These are phyloP conservation scores for Enteromius radiatus DNA, from an alignment of 2,797 vertebrate genomes.

Conservation along the genomic window DNA sequence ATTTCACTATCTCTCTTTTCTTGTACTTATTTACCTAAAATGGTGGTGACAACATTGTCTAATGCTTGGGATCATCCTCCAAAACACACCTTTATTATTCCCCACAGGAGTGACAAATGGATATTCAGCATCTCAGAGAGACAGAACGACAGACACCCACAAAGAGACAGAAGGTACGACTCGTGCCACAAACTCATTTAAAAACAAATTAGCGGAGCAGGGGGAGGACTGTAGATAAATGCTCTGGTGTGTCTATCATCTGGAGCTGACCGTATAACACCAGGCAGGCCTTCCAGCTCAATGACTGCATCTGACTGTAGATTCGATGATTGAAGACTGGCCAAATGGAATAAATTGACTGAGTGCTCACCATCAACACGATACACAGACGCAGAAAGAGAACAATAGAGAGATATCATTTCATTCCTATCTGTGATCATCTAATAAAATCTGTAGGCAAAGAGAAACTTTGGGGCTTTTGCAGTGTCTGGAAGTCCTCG, in stretches of 20 bases:
- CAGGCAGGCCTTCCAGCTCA: conserved; percentile 37
- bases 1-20: not conserved
- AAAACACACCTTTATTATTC: not conserved
- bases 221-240: conserved; percentile 7
- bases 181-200: not conserved
- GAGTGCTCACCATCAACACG: conserved; percentile 29
- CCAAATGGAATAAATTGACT: conserved; percentile 53
- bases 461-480: not conserved
- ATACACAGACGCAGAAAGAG: not conserved
- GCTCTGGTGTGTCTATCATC: not conserved
- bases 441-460: not conserved
- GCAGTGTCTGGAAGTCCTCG: not conserved
- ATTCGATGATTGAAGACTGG: conserved; percentile 53
- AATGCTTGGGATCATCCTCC: not conserved
- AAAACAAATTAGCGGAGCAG: not conserved
- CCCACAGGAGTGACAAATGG: not conserved
- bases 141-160: not conserved
- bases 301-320: conserved; percentile 42
- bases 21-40: not conserved
- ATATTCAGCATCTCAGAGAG: not conserved
- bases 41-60: not conserved
- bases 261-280: conserved; percentile 20
- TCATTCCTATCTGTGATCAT: not conserved
- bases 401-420: conserved; percentile 18
- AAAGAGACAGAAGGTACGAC: not conserved